Conservation (phyloP, 2,797 vertebrate genomes). For the Macropus fuliginosus region DNA sequence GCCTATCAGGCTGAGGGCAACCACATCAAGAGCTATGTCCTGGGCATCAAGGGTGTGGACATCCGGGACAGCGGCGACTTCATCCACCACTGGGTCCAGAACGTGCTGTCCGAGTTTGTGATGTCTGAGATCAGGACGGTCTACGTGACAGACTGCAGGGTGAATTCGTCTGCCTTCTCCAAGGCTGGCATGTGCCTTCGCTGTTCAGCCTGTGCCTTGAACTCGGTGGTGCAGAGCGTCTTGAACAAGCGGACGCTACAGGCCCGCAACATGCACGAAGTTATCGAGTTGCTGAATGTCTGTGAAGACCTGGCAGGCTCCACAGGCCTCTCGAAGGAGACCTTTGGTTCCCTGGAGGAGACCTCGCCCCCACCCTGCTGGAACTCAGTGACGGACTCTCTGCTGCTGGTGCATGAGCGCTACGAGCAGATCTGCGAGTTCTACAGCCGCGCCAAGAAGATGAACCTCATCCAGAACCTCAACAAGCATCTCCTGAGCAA, state of each 20-base stretch:
- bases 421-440: conserved; percentile 98
- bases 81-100: conserved; percentile 99
- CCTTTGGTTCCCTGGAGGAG: conserved; percentile 91
- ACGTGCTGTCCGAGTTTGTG: conserved; percentile 98
- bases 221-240: conserved; percentile 95
- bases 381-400: conserved; percentile 95
- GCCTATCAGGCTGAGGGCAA: conserved; percentile 97
- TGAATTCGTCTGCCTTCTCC: conserved; percentile 91
- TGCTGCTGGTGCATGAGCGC: conserved; percentile 95
- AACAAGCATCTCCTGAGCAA: conserved; percentile 98
- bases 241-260: conserved; percentile 96
- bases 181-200: conserved; percentile 94
- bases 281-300: conserved; percentile 94
- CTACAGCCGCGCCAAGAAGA: conserved; percentile 95
- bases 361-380: conserved; percentile 94
- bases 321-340: conserved; percentile 89
- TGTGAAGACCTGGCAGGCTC: conserved; percentile 94
- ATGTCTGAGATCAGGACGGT: conserved; percentile 98
- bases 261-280: conserved; percentile 96
- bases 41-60: conserved; percentile 94
- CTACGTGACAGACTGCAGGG: conserved; percentile 95
- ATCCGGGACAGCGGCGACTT: conserved; percentile 94
- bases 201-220: conserved; percentile 95
- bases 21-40: conserved; percentile 94
- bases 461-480: conserved; percentile 95